Base-by-base conservation (phyloP, 2,113 vertebrate genomes). In the Pelusios castaneus region DNA sequence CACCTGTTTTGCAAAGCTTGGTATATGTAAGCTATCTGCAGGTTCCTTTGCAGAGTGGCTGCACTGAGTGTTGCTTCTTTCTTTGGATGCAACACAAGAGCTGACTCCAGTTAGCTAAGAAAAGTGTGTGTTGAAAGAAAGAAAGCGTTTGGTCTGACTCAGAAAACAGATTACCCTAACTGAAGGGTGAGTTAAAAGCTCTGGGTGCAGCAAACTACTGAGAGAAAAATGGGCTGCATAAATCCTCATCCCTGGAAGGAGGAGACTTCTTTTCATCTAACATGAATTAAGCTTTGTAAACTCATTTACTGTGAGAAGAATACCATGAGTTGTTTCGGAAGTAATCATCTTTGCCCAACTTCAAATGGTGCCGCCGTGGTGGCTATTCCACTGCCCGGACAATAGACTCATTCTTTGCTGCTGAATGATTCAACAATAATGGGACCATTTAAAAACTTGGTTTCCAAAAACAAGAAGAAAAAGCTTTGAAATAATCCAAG, bases 161-260 rank as follows among this genome's bases (percentile, higher is more conserved):
- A 0, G 24, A 92, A 87, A 93, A 80, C 43, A 84, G 92, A 88
- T 81, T 11, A 92, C n/a, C 94, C 76, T 10, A 88, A 94, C 1
- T 55, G 19, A 45, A 80, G 92, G 83, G 54, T 89, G 96, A 96
- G 95, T 94, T 88, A 94, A 91, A 82, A 90, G 93, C 91, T 89
- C 87, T 76, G 95, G 22, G 92, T 76, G 88, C 91, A 89, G 95
- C 88, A 91, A 87, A 90, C 84, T 14, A 25, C 94, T 93, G 96
- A 93, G 96, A 87, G 94, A 67, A 47, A 85, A 81, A 92, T 93
- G 95, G 95, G 96, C 95, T 97, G 97, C 85, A 95, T 3, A 79
- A 93, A 94, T 49, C 92, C 92, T 79, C 81, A 80, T 85, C 89
- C 92, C 70, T 89, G 5, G 89, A 52, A 86, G 89, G 90, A 94